These are phyloP conservation scores for Hyposoter dolosus DNA, from an alignment of 2,888 invertebrate genomes.

Conservation along the genomic window DNA sequence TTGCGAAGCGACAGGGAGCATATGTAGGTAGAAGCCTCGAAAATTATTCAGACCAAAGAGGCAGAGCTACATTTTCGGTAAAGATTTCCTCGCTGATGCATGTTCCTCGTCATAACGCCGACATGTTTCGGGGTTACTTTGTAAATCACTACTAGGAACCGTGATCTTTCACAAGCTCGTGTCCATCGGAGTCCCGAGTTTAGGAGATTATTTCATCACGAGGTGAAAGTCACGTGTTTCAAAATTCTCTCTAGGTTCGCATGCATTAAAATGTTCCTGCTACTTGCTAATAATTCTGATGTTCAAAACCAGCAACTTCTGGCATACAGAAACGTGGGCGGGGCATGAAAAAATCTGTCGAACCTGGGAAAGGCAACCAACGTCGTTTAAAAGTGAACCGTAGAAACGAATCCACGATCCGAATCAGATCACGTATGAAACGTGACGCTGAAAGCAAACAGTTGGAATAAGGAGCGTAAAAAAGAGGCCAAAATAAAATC, in stretches of 20 bases:
- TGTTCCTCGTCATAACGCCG: not conserved
- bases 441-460: not conserved
- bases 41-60: not conserved
- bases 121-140: conserved; percentile 31
- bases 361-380: not conserved
- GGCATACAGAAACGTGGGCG: not conserved
- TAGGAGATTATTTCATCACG: conserved; percentile 51
- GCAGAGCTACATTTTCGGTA: conserved; percentile 1
- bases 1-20: not conserved
- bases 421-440: not conserved
- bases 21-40: not conserved
- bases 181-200: conserved; percentile 44
- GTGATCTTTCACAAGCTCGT: conserved; percentile 15
- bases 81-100: conserved; percentile 18
- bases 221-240: conserved; percentile 31
- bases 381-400: not conserved
- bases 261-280: not conserved
- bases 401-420: not conserved
- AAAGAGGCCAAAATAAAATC: not conserved
- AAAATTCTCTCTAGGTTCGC: not conserved
- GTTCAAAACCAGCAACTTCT: conserved; percentile 5
- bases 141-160: conserved; percentile 23
- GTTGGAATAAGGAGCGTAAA: not conserved
- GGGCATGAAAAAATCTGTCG: not conserved
- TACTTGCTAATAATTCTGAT: conserved; percentile 25